Evolutionary conservation across 35 echinoderm and acorn worm species (phyloP), one percentile per base, ranked within the genome.

Genomic region (Acanthaster planci): DNA sequence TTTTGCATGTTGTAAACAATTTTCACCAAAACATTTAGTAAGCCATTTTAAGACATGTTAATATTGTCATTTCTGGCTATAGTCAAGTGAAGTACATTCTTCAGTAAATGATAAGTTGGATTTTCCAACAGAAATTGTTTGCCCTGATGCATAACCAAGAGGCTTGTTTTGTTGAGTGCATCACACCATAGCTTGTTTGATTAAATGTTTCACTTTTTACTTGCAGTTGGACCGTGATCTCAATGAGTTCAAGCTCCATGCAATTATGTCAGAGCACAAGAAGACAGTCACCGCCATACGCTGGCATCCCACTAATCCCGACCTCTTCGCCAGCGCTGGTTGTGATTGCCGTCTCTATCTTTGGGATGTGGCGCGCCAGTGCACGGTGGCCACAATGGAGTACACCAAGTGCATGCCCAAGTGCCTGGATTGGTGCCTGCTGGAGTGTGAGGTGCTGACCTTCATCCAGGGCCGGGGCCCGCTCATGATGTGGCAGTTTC

Each of bases 191-290:
- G n/a, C n/a, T 12, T 47, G 4, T 47, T 4, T 47, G 12, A 47
- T 47, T 47, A 12, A 47, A 4, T 39, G 38, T 39, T 39, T 57
- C 40, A 53, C 29, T 77, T 59, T 58, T 67, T 57, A 35, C 37
- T 86, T 81, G 17, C 82, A 99, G 96, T 78, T 99, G 75, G 96
- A 99, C 72, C 84, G 87, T 37, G 76, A 84, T 7, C 91, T 84
- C 83, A 94, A 86, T 78, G 92, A 99, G 57, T 99, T 94, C 78
- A 99, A 94, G 52, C 89, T 99, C 9, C 81, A 89, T n/a, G 89
- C 96, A 68, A 99, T 99, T 37, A 93, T 99, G 86, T 93, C 96
- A 6, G 96, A 99, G 37, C 96, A 99, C 76, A 93, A 91, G 59
- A 99, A 99, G 82, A 94, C 96, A 16, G 91, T 99, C 82, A 94